Percentiles rank a stretch among this genome's conserved stretches.
Conservation (phyloP, 2,888 invertebrate species). For the Tipula helvola region DNA sequence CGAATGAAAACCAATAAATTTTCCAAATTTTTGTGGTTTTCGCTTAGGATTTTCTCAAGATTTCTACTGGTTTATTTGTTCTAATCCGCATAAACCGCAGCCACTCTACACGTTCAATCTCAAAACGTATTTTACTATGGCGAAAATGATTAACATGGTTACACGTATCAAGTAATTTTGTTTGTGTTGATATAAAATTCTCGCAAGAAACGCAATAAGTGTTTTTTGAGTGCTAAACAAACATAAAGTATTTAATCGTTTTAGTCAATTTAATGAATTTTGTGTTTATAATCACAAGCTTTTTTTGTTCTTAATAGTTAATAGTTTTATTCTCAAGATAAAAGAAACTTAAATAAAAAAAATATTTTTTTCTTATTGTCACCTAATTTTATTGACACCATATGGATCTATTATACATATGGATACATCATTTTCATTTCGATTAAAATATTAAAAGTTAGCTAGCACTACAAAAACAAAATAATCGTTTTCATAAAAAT, state of each 20-base stretch:
- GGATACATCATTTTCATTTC: neutral
- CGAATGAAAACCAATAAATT: neutral
- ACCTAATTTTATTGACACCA: neutral
- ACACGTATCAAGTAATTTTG: neutral
- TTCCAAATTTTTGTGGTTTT: neutral
- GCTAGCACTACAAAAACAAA: neutral
- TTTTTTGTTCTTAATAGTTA: neutral
- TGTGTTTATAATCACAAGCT: neutral
- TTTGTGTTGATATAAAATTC: neutral
- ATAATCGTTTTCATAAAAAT: neutral
- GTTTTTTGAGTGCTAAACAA: neutral
- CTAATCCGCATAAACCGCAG: neutral
- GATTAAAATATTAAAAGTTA: neutral
- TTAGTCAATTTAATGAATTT: neutral
- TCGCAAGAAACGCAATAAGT: neutral
- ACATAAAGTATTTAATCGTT: neutral
- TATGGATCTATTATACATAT: neutral
- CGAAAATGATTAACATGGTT: neutral
- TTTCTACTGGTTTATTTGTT: neutral
- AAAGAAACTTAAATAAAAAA: neutral
- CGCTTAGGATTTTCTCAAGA: neutral
- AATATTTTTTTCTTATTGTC: neutral
- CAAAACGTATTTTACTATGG: neutral
- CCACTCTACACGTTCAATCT: neutral
- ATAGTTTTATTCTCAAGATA: neutral